A percentile compares a stretch with the other conserved stretches of the same genome.
Evolutionary conservation across 2,113 vertebrate species (phyloP).

Genomic region (Chaenogobius annularis): DNA sequence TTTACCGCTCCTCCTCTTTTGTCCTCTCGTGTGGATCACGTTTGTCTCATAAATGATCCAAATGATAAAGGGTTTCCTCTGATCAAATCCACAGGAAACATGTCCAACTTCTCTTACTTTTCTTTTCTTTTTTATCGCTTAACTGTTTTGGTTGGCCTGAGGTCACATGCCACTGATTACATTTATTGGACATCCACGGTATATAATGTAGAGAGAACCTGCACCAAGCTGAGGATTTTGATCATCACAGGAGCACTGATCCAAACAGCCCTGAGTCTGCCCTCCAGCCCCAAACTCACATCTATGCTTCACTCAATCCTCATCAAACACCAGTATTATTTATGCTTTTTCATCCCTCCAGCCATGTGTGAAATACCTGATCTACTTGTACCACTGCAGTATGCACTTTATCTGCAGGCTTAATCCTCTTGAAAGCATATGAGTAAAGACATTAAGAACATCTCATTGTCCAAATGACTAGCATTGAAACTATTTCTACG

Average conservation of each 20-base stretch:
- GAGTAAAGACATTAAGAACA: not conserved
- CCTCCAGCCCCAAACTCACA: not conserved
- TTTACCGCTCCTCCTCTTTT: no score
- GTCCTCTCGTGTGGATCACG: no score
- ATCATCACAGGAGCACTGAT: not conserved
- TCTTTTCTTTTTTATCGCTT: no score
- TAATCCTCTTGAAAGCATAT: not conserved
- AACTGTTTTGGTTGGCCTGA: no score
- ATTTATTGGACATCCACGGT: not conserved
- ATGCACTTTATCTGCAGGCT: not conserved
- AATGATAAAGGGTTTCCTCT: no score
- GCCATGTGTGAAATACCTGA: not conserved
- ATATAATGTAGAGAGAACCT: not conserved
- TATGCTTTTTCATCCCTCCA: not conserved
- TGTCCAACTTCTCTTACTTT: no score
- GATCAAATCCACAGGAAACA: no score
- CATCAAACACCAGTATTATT: not conserved
- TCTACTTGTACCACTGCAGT: not conserved
- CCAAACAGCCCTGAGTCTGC: not conserved
- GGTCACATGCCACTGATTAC: no score
- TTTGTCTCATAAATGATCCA: no score
- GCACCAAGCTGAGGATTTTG: not conserved
- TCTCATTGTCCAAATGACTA: no score
- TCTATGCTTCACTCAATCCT: not conserved
- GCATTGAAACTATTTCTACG: no score